Evolutionary conservation across 2,888 invertebrate species (phyloP), one percentile per base, ranked within the genome.

Genomic region (Apamea crenata): DNA sequence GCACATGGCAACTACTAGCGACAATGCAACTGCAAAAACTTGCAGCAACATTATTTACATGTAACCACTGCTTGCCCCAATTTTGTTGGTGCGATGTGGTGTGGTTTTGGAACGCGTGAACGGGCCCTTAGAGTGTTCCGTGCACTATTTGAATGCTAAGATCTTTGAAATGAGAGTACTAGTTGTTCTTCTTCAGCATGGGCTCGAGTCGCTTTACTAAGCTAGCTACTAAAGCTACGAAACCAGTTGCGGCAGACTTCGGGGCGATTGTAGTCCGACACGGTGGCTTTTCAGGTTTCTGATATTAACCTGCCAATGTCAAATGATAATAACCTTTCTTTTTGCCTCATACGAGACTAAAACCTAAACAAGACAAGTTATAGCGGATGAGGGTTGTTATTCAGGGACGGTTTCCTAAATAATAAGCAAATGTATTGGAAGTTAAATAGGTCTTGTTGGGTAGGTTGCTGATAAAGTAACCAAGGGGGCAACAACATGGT

Each of bases 111-210:
- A 36, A n/a, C 4, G 12, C 1, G 18, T 59, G 36, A 6, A 71
- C 32, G 18, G n/a, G 36, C 18, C 36, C 36, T 80, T 71, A 77
- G 53, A 77, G 53, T 73, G 80, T 68, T 81, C 72, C 71, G 78
- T 76, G 78, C 78, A 79, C 66, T 77, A 65, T 83, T 78, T 80
- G 65, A 88, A 80, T 84, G 59, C 72, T 68, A 81, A 85, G 78
- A 78, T 80, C 18, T 59, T 74, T 76, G 50, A 66, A 63, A 56
- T 47, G 63, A 69, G n/a, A 63, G 32, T 70, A 72, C 8, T 69
- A 72, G n/a, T 69, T 66, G 36, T 75, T 82, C 73, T 73, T 84
- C 80, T 66, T n/a, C 67, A 36, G 71, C 65, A 18, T 63, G 71
- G 40, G 47, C 16, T 47, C n/a, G 53, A 56, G 73, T 72, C 65